Conservation (phyloP, 2,888 invertebrate species). For the Nomada ruficornis region DNA sequence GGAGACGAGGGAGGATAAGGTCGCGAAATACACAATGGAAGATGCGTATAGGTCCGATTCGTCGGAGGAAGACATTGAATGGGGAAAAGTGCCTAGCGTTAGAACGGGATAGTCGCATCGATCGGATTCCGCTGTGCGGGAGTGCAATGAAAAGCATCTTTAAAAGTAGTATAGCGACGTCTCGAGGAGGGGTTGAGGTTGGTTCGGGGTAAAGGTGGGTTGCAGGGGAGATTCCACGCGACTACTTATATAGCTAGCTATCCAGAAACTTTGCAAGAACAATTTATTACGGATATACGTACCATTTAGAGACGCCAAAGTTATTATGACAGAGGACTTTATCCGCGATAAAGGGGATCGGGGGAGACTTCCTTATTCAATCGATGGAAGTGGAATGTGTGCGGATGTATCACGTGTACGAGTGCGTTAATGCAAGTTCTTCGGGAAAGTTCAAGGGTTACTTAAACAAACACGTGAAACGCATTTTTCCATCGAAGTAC, state of each 20-base stretch:
- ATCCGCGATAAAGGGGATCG: slow-evolving; percentile 70
- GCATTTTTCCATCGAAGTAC: too few relatives aligned
- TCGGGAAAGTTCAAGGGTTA: too few relatives aligned
- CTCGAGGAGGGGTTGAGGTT: slow-evolving; percentile 51
- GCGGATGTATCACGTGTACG: too few relatives aligned
- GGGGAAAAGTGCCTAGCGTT: slow-evolving; percentile 22
- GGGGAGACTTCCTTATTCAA: slow-evolving; percentile 51
- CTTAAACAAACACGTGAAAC: too few relatives aligned
- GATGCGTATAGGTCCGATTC: slow-evolving; percentile 57
- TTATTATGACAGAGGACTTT: slow-evolving; percentile 81
- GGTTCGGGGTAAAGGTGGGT: slow-evolving; percentile 41
- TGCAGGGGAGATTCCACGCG: slow-evolving; percentile 56
- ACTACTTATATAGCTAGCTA: slow-evolving; percentile 79
- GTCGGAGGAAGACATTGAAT: slow-evolving; percentile 50
- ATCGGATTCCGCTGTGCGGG: slow-evolving; percentile 68
- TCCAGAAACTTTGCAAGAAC: slow-evolving; percentile 79
- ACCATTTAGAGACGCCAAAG: slow-evolving; percentile 78
- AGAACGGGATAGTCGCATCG: slow-evolving; percentile 70
- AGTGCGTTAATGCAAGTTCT: too few relatives aligned
- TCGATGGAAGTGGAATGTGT: slow-evolving; percentile 67
- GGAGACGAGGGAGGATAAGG: slow-evolving; percentile 42
- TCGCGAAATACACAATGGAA: slow-evolving; percentile 48
- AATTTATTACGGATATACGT: slow-evolving; percentile 81
- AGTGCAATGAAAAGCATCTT: slow-evolving; percentile 75
- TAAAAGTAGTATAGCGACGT: slow-evolving; percentile 69